These are phyloP conservation scores for Allophyes oxyacanthae DNA, from an alignment of 2,888 invertebrate species.

Conservation along the genomic window DNA sequence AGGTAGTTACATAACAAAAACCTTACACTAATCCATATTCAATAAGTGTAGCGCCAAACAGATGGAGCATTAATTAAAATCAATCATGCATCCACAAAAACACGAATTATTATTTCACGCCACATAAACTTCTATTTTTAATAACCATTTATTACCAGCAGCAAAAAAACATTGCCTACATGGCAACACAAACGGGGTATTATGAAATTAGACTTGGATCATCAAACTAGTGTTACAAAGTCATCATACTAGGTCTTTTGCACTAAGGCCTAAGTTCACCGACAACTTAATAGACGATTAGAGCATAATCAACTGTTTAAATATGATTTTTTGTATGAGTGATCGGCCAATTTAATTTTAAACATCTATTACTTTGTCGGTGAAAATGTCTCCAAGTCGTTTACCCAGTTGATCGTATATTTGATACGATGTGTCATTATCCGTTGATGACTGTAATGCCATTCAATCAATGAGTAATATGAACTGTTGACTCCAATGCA, in stretches of 20 bases:
- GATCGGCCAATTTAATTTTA: too few species aligned
- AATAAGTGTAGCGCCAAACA: slow-evolving; percentile 9
- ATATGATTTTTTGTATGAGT: too few species aligned
- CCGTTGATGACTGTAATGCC: slow-evolving; percentile 13
- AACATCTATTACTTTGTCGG: too few species aligned
- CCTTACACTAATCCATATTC: slow-evolving; percentile 10
- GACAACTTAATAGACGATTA: too few species aligned
- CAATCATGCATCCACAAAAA: slow-evolving; percentile 34
- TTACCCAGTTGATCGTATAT: slow-evolving; percentile 9
- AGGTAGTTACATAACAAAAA: background rate
- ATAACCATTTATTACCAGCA: background rate
- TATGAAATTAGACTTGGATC: background rate
- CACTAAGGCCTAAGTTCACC: background rate
- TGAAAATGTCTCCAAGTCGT: background rate
- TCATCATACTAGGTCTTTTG: too few species aligned
- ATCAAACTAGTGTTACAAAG: too few species aligned
- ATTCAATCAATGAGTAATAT: slow-evolving; percentile 27
- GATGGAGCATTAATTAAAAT: slow-evolving; percentile 40
- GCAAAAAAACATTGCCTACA: background rate
- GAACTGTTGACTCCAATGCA: slow-evolving; percentile 20
- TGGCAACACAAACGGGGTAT: background rate
- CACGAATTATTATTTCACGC: slow-evolving; percentile 11
- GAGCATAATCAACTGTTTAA: too few species aligned
- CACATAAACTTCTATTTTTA: slow-evolving; percentile 1
- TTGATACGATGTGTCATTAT: slow-evolving; percentile 19